Evolutionary conservation across 2,797 vertebrate genomes (phyloP), one percentile per base, ranked within the genome.

Genomic region (Microctenopoma stevenorrisi): DNA sequence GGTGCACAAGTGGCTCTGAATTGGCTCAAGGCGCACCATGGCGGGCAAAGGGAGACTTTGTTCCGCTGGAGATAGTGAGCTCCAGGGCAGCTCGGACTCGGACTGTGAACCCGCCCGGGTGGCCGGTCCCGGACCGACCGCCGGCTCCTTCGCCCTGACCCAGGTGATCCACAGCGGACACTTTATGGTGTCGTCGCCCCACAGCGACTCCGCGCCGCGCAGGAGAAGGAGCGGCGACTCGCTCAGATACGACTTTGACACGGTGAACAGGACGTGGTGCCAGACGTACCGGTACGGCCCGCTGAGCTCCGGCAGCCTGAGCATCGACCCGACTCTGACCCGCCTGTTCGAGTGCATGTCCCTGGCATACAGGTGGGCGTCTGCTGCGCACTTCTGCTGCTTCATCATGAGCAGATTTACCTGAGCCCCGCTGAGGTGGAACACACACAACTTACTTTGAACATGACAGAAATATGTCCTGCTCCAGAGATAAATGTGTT

Each of bases 161-260:
- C 97, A 99, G 89, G 96, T 99, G 66, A 99, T 99, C 88, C 98
- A 99, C 93, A 99, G 98, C 58, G 98, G 98, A 0, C 98, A 99
- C 91, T 99, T 99, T 88, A 99, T 99, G 97, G 96, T 98, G 79
- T 99, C 97, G 0, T 98, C 96, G 1, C 98, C 97, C 0, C 97
- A 99, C 94, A 95, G 94, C 43, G 97, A 99, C 88, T 90, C 93
- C 0, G 66, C 89, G 52, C 83, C 93, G 54, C 93, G 94, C 30
- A 63, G 94, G 18, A 84, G 94, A 80, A 93, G 89, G 64, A 93
- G 91, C 1, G 78, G 94, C 30, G 82, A 48, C 0, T 70, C 93
- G 0, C 84, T 85, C 15, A 83, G 55, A 1, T 92, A 90, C 33
- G 93, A 94, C 84, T 93, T 94, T 22, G 93, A 94, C 74, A 94